Base-by-base conservation (phyloP, 1,140 invertebrate species). In the Lordiphosa mommai region DNA sequence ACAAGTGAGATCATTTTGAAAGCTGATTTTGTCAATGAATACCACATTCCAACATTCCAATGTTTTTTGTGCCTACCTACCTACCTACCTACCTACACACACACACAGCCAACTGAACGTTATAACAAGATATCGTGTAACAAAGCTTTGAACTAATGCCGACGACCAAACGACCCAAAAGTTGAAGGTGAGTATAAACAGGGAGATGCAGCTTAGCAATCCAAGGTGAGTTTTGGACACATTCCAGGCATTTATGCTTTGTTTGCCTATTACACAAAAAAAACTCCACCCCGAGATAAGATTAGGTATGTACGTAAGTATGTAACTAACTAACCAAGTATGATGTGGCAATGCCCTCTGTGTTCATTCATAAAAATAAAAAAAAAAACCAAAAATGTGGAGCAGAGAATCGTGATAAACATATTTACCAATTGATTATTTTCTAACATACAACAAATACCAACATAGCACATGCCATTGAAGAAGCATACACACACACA, bases 1-100 rank as follows among this genome's bases (percentile, higher is more conserved):
- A 82, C 72, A 88, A 89, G 88, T 89, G 88, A 89, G 88, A 89
- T 89, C 88, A 89, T 89, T 89, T 89, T 89, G 88, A 89, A 89
- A 89, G 88, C 88, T 89, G 88, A 89, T 89, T 89, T 89, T 89
- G 88, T 89, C 86, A 88, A 88, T 88, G 86, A 88, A 88, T 88
- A 76, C 80, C 74, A 85, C 80, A 85, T 74, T 85, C 77, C 40
- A 63, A 84, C 77, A 82, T 82, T 76, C 77, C 77, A 56, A 76
- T 72, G 63, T 37, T 58, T 61, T 43, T 58, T 33, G 10, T 43
- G 37, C 8, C 32, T 49, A 17, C 3, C 3, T 60, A 37, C 17
- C 17, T 23, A 6, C 20, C 20, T 72, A 63, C 69, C 68, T 52
- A 50, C 17, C 17, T 23, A 6, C 20, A 4, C 69, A 63, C 69